These are phyloP conservation scores for Caenorhabditis imperialis DNA, from an alignment of 2,888 invertebrate species.

Conservation along the genomic window DNA sequence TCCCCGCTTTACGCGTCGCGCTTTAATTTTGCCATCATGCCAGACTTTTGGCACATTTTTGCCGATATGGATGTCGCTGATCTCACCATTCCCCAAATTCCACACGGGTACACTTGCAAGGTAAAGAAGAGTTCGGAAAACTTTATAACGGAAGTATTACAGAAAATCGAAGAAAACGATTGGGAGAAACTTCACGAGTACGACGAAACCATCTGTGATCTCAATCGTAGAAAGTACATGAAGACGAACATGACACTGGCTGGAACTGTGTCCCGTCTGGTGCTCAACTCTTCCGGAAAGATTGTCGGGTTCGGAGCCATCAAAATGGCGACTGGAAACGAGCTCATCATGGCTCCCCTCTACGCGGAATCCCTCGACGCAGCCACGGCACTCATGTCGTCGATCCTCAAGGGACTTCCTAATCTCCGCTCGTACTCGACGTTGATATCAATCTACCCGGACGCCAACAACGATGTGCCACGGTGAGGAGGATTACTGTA, in stretches of 20 bases:
- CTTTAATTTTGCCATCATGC: constrained; percentile 43
- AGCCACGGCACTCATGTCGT: constrained; percentile 31
- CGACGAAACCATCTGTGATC: constrained; percentile 41
- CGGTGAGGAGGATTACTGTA: constrained; percentile 11
- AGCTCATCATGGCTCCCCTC: constrained; percentile 38
- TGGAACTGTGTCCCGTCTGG: constrained; percentile 36
- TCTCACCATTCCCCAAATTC: constrained; percentile 30
- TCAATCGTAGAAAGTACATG: constrained; percentile 48
- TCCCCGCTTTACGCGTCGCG: constrained; percentile 41
- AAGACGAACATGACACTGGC: constrained; percentile 13
- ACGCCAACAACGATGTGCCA: constrained; percentile 48
- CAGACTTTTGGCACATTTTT: constrained; percentile 51
- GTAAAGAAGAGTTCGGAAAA: not conserved
- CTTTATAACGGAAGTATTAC: not conserved
- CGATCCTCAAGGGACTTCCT: constrained; percentile 33
- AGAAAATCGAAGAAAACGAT: constrained; percentile 50
- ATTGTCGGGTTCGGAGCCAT: constrained; percentile 49
- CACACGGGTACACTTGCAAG: constrained; percentile 37
- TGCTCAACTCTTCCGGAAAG: constrained; percentile 36
- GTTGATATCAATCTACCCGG: constrained; percentile 49
- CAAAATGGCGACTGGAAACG: constrained; percentile 32
- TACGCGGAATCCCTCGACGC: constrained; percentile 48
- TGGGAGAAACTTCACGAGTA: constrained; percentile 54
- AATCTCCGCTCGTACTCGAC: constrained; percentile 17
- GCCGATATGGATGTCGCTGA: constrained; percentile 37